Evolutionary conservation across 1,140 invertebrate species (phyloP).

Genomic region (Campoletis sonorensis): DNA sequence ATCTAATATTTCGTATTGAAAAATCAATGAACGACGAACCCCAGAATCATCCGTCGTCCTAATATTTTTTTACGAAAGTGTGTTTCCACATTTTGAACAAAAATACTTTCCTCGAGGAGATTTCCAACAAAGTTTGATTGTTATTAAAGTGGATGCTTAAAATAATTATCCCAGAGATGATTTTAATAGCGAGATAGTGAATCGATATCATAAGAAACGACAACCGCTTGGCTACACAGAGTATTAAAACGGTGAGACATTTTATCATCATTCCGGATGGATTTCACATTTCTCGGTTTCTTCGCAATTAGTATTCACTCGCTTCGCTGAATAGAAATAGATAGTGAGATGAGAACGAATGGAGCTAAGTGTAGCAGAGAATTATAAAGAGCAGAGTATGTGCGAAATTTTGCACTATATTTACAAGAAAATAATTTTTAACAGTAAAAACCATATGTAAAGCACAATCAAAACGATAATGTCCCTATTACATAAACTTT

Average conservation of each 20-base stretch:
- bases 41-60: too few relatives aligned
- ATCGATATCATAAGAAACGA: constrained; percentile 1
- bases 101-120: too few relatives aligned
- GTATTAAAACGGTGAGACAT: background rate
- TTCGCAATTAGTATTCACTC: constrained; percentile 22
- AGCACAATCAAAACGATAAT: background rate
- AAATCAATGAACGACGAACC: too few relatives aligned
- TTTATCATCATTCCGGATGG: background rate
- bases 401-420: background rate
- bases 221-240: background rate
- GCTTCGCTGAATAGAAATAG: background rate
- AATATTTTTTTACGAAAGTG: too few relatives aligned
- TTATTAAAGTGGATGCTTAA: too few relatives aligned
- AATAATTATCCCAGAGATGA: too few relatives aligned
- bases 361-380: background rate
- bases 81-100: too few relatives aligned
- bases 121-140: too few relatives aligned
- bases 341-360: background rate
- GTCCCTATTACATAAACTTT: background rate
- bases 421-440: constrained; percentile 4
- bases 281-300: background rate
- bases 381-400: background rate
- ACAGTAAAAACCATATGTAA: constrained; percentile 20
- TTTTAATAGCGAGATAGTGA: background rate
- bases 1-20: background rate